Evolutionary conservation across 2,113 vertebrate genomes (phyloP).

Genomic region (Probosciger aterrimus): DNA sequence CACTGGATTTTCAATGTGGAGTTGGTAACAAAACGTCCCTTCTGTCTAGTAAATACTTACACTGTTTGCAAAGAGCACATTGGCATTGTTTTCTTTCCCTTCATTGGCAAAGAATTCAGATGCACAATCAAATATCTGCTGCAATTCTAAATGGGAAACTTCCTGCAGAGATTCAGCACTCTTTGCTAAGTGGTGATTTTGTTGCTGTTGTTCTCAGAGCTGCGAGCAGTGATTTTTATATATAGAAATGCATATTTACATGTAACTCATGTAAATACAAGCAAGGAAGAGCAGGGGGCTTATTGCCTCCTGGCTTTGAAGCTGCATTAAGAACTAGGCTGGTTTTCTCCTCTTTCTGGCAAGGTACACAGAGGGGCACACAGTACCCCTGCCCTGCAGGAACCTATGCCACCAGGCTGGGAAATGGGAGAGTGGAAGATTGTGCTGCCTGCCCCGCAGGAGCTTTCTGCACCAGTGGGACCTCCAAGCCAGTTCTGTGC

Average conservation of each 20-base stretch:
- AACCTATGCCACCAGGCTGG: conserved; percentile 79
- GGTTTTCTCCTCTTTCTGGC: background rate
- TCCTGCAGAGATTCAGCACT: background rate
- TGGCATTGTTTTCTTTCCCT: background rate
- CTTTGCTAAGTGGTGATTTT: background rate
- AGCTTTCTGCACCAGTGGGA: conserved; percentile 80
- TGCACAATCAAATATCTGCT: background rate
- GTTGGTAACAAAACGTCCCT: background rate
- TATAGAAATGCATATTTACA: background rate
- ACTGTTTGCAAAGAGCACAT: background rate
- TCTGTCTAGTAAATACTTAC: fast-evolving
- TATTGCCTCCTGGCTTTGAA: too few relatives aligned
- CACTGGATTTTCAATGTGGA: background rate
- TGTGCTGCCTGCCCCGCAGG: conserved; percentile 83
- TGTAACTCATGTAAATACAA: background rate
- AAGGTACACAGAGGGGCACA: conserved; percentile 38
- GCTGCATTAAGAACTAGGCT: background rate
- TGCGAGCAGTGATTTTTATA: background rate
- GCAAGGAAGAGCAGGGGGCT: background rate
- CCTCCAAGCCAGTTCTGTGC: conserved; percentile 84
- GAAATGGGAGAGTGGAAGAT: conserved; percentile 72
- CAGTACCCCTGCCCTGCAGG: conserved; percentile 86
- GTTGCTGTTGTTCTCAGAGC: background rate
- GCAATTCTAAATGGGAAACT: background rate
- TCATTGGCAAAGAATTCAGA: background rate